Conservation (phyloP, 2,113 vertebrate genomes). For the Oostethus manadensis region DNA sequence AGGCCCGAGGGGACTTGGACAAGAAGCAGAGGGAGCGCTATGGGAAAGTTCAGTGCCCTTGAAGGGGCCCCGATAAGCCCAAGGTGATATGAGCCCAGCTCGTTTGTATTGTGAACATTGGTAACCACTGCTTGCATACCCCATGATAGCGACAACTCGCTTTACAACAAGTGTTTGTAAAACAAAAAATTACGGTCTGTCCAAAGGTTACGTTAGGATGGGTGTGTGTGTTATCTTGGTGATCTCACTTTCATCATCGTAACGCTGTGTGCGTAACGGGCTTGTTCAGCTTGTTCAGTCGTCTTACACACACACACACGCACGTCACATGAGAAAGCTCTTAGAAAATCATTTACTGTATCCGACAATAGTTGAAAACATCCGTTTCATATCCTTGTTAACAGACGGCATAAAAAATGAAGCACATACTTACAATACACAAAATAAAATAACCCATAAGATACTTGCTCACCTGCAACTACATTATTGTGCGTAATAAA, state of each 20-base stretch:
- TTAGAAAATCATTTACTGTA: not conserved
- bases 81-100: constrained; percentile 38
- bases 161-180: constrained; percentile 40
- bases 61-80: constrained; percentile 61
- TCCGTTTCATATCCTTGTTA: no score
- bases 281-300: constrained; percentile 15
- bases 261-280: constrained; percentile 9
- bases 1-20: constrained; percentile 15
- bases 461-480: no score
- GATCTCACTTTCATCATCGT: constrained; percentile 27
- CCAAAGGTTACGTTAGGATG: constrained; percentile 41
- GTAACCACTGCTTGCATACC: constrained; percentile 38
- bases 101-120: constrained; percentile 58
- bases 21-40: constrained; percentile 34
- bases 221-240: constrained; percentile 38
- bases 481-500: no score
- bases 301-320: not conserved
- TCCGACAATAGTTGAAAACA: not conserved
- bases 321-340: constrained; percentile 3
- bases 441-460: no score
- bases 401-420: no score
- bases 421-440: no score
- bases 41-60: constrained; percentile 67
- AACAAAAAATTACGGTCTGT: constrained; percentile 16
- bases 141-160: constrained; percentile 31